Conservation (phyloP, 2,888 invertebrate genomes). For the Volucella bombylans region DNA sequence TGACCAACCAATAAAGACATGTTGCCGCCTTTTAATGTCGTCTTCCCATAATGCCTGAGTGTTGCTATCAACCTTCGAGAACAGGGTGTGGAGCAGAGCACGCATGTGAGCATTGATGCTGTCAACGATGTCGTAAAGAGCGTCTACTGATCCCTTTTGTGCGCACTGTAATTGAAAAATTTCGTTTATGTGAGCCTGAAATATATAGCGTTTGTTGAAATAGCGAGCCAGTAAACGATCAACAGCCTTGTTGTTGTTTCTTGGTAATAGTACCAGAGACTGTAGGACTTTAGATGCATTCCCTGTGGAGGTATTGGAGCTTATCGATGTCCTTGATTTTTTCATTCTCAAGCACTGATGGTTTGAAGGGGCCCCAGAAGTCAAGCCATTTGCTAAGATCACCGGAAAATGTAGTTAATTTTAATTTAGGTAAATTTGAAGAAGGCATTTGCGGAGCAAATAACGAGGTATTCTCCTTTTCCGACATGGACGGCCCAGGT, state of each 20-base stretch:
- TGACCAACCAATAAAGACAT: not conserved
- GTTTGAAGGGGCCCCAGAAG: constrained; percentile 21
- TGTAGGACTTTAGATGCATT: constrained; percentile 16
- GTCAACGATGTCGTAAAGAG: not conserved
- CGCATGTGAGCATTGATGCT: not conserved
- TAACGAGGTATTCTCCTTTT: too few relatives aligned
- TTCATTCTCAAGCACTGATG: constrained; percentile 2
- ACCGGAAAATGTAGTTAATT: constrained; percentile 9
- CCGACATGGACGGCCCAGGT: not conserved
- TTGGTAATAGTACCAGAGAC: constrained; percentile 20
- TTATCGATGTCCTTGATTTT: constrained; percentile 22
- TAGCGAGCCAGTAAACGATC: constrained; percentile 12
- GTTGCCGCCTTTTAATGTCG: constrained; percentile 8
- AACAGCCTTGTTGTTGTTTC: constrained; percentile 23
- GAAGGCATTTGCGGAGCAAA: not conserved
- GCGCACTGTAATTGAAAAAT: constrained; percentile 1
- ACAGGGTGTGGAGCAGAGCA: too few relatives aligned
- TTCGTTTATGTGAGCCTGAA: not conserved
- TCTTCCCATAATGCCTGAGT: not conserved
- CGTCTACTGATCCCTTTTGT: not conserved
- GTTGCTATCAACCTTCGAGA: constrained; percentile 6
- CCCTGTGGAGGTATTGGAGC: constrained; percentile 15
- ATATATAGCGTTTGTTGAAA: constrained; percentile 8
- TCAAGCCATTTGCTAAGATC: constrained; percentile 25
- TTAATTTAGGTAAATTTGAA: not conserved